Base-by-base conservation (phyloP, 2,888 invertebrate genomes). In the Ochropleura plecta region DNA sequence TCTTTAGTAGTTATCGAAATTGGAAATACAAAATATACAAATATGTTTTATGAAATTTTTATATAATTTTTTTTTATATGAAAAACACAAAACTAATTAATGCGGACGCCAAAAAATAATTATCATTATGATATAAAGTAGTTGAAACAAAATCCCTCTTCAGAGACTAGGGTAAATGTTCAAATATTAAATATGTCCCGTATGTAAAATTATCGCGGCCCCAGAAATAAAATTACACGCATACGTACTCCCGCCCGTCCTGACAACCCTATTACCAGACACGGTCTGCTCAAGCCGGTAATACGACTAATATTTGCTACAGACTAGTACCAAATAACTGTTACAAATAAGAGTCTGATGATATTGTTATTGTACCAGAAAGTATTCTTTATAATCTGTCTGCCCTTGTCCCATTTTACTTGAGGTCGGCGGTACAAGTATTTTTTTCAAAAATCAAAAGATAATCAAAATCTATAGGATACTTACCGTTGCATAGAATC, bases 171-270 rank as follows among this genome's bases (percentile, higher is more conserved):
- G 74, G 78, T 86, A 86, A 84, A 86, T 88, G 83, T 87, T 85
- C 84, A 90, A 87, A 89, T 90, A 89, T 87, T 87, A 88, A 88
- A 88, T 82, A 87, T 84, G 83, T 86, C 84, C 82, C 87, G 66
- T 80, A 81, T 78, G 81, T 85, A 79, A 86, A 89, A 89, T 90
- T 88, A 90, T 89, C 81, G 85, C 80, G 76, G 76, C 53, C 85
- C 81, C 82, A 85, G 86, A 88, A 89, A 90, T 89, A 91, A 90
- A 89, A 90, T 91, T 88, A 91, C 88, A 89, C 86, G 88, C 88
- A 85, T 84, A 85, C 83, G 79, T 87, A 85, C 83, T 82, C 87
- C 87, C 86, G 78, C 81, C 80, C 84, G 77, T 20, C 81, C 85
- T 88, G 90, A 88, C 89, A 88, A 79, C 83, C 85, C 88, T 88